Base-by-base conservation (phyloP, 1,140 invertebrate species). In the Homarus americanus region DNA sequence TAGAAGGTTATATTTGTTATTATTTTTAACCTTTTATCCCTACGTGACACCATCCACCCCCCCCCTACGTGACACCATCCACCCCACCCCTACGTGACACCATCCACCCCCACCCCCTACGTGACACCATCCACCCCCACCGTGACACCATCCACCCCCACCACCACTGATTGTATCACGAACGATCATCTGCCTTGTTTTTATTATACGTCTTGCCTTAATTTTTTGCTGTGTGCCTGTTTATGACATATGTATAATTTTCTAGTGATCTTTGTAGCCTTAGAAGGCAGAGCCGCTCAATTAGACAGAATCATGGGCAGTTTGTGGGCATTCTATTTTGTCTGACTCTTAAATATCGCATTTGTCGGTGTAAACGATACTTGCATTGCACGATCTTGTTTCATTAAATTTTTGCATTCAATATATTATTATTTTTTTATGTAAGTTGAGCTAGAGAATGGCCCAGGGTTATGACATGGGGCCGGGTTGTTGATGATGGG, bases 201-300 rank as follows among this genome's bases (percentile, higher is more conserved):
- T n/a, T n/a, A n/a, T n/a, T n/a, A n/a, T n/a, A 32, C 28, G 24
- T 44, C 34, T 73, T 86, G 72, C 84, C 66, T n/a, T 86, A 34
- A 86, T 38, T 73, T 38, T 73, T 86, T 76, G 84, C 41, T 86
- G 72, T 86, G 73, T 86, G 84, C 84, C 84, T 86, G 84, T 63
- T n/a, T 86, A n/a, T 75, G 84, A 49, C 76, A 73, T 75, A 24
- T 75, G 73, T 76, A n/a, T n/a, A 28, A 86, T 73, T 86, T 72
- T 75, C 40, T 86, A 72, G 44, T 49, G 17, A 53, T 73, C 7
- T 41, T n/a, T 73, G 49, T 76, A 86, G 84, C 49, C 34, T n/a
- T 44, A 53, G 40, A 72, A 7, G 73, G 69, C 32, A 58, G 32
- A 58, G 34, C 53, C 53, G 40, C 53, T 36, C 80, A 66, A 36